Conservation (phyloP, 2,113 vertebrate genomes). For the Psilopogon haemacephalus region DNA sequence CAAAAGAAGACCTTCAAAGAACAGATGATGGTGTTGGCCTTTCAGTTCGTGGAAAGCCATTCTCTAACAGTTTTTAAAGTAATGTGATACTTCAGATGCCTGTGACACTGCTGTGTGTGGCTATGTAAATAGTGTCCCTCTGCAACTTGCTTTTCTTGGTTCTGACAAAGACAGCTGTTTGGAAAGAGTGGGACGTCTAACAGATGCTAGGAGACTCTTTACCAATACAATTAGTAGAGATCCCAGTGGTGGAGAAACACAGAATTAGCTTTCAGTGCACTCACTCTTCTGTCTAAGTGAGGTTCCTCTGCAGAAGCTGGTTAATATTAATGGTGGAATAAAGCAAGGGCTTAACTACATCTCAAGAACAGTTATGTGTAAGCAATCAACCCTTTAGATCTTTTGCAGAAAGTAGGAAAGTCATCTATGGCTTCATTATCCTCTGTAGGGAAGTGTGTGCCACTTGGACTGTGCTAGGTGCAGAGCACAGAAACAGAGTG, state of each 20-base stretch:
- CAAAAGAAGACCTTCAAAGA: not conserved
- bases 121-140: not conserved
- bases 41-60: not conserved
- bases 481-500: not conserved
- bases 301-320: not conserved
- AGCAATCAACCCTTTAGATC: not conserved
- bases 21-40: not conserved
- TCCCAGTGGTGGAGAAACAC: not conserved
- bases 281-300: not conserved
- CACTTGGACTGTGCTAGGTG: not conserved
- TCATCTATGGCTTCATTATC: not conserved
- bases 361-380: accelerated
- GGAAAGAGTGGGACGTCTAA: not conserved
- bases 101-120: not conserved
- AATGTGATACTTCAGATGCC: not conserved
- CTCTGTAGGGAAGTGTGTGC: not conserved
- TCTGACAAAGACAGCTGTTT: not conserved
- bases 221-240: not conserved
- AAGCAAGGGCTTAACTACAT: not conserved
- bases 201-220: not conserved
- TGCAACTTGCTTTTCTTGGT: not conserved
- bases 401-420: not conserved
- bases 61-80: constrained; percentile 7
- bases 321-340: not conserved
- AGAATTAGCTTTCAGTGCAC: not conserved